Base-by-base conservation (phyloP, 2,113 vertebrate species). In the Neogale vison region DNA sequence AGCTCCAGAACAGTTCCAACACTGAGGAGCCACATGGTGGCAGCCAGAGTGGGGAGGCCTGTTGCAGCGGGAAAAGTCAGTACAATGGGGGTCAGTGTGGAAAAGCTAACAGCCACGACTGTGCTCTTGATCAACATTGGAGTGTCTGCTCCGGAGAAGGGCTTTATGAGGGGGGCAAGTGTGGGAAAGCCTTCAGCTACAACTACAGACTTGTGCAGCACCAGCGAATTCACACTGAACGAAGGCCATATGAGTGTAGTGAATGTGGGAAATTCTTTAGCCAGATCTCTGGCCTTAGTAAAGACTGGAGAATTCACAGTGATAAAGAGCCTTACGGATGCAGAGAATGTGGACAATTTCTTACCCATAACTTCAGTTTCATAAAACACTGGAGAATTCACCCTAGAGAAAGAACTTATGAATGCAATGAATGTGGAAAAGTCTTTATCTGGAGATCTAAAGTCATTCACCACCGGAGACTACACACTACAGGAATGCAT, bases 391-490 rank as follows among this genome's bases (percentile, higher is more conserved):
- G 79, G 34, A 88, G 36, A 72, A 14, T 39, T 67, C 47, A 55
- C n/a, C 23, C 47, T 63, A n/a, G 67, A 86, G 90, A 89, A 88
- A 89, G 55, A 45, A 90, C 42, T 84, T 90, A 69, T 67, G 86
- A 93, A 34, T 87, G 74, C n/a, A 42, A 15, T 9, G 31, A 93
- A 9, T 47, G 42, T 95, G 90, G 82, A 18, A 98, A 97, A 87
- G n/a, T 52, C 80, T 97, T 97, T 50, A 74, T 52, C 18, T 71
- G 90, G 42, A 95, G 88, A 63, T 88, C 83, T 42, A 91, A 88
- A 39, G 88, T 97, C 10, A 24, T 72, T 88, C 85, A 88, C 29
- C 90, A 97, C 31, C 80, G 55, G 29, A 92, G 69, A 42, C 95
- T 50, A 3, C 92, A 97, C 23, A 88, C 36, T 42, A 79, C 69